A percentile compares a stretch with the other conserved stretches of the same genome.
These are phyloP conservation scores for Timema cristinae DNA, from an alignment of 2,888 invertebrate species.

Conservation along the genomic window DNA sequence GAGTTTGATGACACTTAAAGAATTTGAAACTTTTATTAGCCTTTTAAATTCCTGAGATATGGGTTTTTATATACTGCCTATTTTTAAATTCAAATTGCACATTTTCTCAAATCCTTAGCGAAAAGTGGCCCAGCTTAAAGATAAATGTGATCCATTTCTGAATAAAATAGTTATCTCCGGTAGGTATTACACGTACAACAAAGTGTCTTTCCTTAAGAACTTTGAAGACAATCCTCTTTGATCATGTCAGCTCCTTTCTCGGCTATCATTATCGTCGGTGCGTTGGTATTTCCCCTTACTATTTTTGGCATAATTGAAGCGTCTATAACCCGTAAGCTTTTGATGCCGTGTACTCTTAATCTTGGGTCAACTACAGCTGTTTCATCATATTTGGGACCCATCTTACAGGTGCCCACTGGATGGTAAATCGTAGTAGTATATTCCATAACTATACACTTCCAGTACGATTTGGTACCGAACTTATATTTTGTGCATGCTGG, in stretches of 20 bases:
- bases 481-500: conserved; percentile 53
- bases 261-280: conserved; percentile 43
- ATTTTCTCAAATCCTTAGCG: no score
- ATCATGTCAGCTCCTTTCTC: conserved; percentile 43
- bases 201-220: no score
- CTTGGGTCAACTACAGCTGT: conserved; percentile 61
- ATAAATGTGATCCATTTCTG: no score
- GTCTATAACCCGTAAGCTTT: conserved; percentile 41
- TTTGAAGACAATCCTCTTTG: conserved; percentile 31
- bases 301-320: conserved; percentile 43
- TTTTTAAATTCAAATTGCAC: no score
- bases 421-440: conserved; percentile 69
- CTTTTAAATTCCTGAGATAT: no score
- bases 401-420: conserved; percentile 66
- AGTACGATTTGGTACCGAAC: conserved; percentile 63
- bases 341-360: conserved; percentile 38
- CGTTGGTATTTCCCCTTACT: conserved; percentile 42
- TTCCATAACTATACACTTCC: conserved; percentile 58
- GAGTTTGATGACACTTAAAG: no score
- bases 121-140: no score
- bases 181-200: no score
- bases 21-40: no score
- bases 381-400: conserved; percentile 60
- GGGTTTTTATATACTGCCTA: no score
- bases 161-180: no score